These are phyloP conservation scores for Danio rerio DNA, from an alignment of 2,113 vertebrate genomes.

Conservation along the genomic window GRCz12tu NC_133198.1:36476501-36477000, in stretches of 20 bases:
- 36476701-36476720: conserved; percentile 43
- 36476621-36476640: conserved; percentile 52
- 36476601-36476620: conserved; percentile 37
- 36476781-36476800: conserved; percentile 7
- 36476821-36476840: neutral
- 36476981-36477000: neutral
- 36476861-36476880: conserved; percentile 11
- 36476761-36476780: neutral
- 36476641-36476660: conserved; percentile 50
- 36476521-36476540: neutral
- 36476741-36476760: conserved; percentile 4
- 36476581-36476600: conserved; percentile 60
- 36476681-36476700: conserved; percentile 33
- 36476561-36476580: neutral
- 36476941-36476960: conserved; percentile 7
- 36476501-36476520: neutral
- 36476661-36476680: conserved; percentile 59
- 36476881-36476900: neutral
- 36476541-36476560: neutral
- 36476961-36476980: neutral
- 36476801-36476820: neutral
- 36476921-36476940: conserved; percentile 9
- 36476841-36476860: neutral
- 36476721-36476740: conserved; percentile 37
- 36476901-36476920: neutral